These are phyloP conservation scores for Acromyrmex echinatior DNA, from an alignment of 1,140 invertebrate species.

Conservation along the genomic window DNA sequence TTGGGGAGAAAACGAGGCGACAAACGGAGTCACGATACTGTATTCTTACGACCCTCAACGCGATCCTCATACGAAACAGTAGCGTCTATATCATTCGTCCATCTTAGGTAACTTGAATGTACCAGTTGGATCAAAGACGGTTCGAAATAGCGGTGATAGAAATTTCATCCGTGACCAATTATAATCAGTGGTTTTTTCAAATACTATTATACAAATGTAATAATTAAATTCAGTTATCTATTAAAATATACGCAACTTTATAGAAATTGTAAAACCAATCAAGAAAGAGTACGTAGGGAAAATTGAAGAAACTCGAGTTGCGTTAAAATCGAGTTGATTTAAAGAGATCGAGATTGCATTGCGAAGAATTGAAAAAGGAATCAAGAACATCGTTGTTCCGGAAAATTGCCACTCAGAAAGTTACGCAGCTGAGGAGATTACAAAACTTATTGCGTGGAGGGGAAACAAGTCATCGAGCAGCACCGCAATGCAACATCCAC, in stretches of 20 bases:
- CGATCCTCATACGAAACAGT: slow-evolving; percentile 48
- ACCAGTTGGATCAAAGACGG: neutral
- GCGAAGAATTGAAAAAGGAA: slow-evolving; percentile 40
- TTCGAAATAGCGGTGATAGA: neutral
- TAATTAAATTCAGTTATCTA: neutral
- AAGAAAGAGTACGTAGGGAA: neutral
- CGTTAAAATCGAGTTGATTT: slow-evolving; percentile 12
- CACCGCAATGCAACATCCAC: slow-evolving; percentile 47
- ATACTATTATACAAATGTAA: neutral
- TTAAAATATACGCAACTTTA: neutral
- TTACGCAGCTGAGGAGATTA: slow-evolving; percentile 72
- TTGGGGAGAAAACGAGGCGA: slow-evolving; percentile 63
- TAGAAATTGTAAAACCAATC: neutral
- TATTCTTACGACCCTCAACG: slow-evolving; percentile 55
- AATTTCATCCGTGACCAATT: neutral
- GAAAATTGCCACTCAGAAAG: slow-evolving; percentile 71
- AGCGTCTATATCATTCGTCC: slow-evolving; percentile 29
- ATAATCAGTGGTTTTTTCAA: neutral
- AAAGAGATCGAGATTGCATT: slow-evolving; percentile 18
- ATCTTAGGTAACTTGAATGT: neutral
- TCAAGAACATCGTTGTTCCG: slow-evolving; percentile 11
- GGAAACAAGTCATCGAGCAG: slow-evolving; percentile 70
- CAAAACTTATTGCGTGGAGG: slow-evolving; percentile 67
- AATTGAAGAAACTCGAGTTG: slow-evolving; percentile 16
- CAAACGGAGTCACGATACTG: slow-evolving; percentile 61